Evolutionary conservation across 2,888 invertebrate species (phyloP), one percentile per base, ranked within the genome.

Genomic region (Ophion costatus): DNA sequence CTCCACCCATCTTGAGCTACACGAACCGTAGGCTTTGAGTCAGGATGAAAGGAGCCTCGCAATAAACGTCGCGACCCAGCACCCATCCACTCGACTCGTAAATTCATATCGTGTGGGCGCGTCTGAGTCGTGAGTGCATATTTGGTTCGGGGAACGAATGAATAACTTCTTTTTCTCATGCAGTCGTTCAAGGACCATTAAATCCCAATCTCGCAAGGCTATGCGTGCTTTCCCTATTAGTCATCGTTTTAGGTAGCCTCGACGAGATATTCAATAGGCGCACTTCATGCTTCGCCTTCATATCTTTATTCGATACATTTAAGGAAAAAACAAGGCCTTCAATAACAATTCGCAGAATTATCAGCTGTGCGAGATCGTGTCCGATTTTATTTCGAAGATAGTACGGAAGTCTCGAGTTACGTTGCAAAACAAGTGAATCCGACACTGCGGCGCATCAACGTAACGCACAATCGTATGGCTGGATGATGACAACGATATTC

Each of bases 141-240:
- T 51, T 51, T 69, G 17, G 24, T 69, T 69, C 69, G 45, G n/a
- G 17, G 69, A 69, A 69, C 14, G 51, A 69, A 69, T 51, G 69
- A 69, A 69, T 69, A 69, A 24, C 7, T 29, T 69, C 6, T 69
- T 51, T 51, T 69, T 24, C 17, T 51, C 51, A 69, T 69, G 69
- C 51, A 67, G 38, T 38, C 20, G 69, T 24, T 69, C 69, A 51
- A 69, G 69, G 69, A 69, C 51, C 69, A 51, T 69, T 69, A 69
- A 69, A 69, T 69, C 51, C 24, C 45, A 69, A 69, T 69, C 51
- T 24, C 24, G 24, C 69, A 24, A 69, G 69, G 51, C 51, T 69
- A 24, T 14, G 45, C n/a, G 51, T 51, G 69, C 51, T 51, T 69
- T 69, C 69, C 69, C 51, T 51, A 69, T 69, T 69, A 69, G 69